Evolutionary conservation across 1,140 invertebrate species (phyloP), one percentile per base, ranked within the genome.

Genomic region (Heliconius congener): DNA sequence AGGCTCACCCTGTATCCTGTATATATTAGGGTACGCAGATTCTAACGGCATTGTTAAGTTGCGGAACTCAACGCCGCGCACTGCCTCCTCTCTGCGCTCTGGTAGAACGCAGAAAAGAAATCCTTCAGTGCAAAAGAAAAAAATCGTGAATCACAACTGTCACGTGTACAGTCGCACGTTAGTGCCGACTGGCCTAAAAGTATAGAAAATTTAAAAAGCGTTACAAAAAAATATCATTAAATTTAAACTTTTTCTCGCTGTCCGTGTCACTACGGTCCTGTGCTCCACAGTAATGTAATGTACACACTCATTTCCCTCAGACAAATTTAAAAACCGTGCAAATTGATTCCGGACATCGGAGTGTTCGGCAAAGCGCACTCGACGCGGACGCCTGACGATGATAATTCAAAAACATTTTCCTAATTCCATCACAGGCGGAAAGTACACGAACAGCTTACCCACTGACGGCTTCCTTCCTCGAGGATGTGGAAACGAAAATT

Each of bases 231-330:
- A 46, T 16, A 46, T 16, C 3, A 16, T 46, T 13, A 46, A 46
- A 6, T 52, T 52, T 52, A 19, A 19, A 6, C 50, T 18, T 30
- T 30, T 66, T 11, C n/a, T 66, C 27, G 18, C 3, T 30, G 3
- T 5, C n/a, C 3, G 30, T 34, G 30, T 3, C 30, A 60, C 13
- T n/a, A 60, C 23, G 60, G 27, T 1, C 60, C 60, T 66, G 60
- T 42, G 30, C 19, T 37, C 37, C 79, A 72, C 73, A 81, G 80
- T 86, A 90, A 88, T 86, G 86, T 85, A 86, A 87, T 87, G 90
- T 91, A 92, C 90, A 93, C 90, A 92, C 87, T 88, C 90, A 93
- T 91, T 91, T 91, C 87, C 90, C 86, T 88, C 85, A 82, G 79
- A 84, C 84, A 87, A 91, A 89, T 87, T 87, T 88, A 85, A 87